phyloP scores from a whole-genome alignment of 2,888 invertebrate species.

The Chalcosyrphus nemorum region DNA sequence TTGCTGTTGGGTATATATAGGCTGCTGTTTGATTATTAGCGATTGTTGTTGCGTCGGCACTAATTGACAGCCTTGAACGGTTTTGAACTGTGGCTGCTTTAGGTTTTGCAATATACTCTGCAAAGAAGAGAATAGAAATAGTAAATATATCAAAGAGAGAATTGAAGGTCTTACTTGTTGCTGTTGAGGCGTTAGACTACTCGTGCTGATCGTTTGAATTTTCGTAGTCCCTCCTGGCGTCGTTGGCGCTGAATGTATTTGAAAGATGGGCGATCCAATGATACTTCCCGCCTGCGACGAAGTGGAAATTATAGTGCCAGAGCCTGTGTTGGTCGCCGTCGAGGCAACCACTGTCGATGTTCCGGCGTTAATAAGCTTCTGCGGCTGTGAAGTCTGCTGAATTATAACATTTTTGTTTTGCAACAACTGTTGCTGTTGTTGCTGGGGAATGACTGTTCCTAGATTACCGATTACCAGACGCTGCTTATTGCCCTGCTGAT shows the following conservation, averaged over 20 bases:
- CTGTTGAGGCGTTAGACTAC: slow-evolving; percentile 79
- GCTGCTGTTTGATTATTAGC: slow-evolving; percentile 71
- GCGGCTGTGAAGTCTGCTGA: slow-evolving; percentile 77
- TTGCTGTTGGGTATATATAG: slow-evolving; percentile 71
- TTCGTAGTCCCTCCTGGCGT: slow-evolving; percentile 74
- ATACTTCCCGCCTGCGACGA: slow-evolving; percentile 55
- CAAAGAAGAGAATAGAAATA: not conserved
- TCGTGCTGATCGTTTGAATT: slow-evolving; percentile 78
- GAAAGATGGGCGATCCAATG: slow-evolving; percentile 74
- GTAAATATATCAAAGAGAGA: not conserved
- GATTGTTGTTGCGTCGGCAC: slow-evolving; percentile 67
- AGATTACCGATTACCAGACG: slow-evolving; percentile 62
- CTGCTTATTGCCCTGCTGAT: slow-evolving; percentile 73
- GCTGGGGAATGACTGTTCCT: slow-evolving; percentile 58
- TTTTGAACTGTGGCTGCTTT: slow-evolving; percentile 79
- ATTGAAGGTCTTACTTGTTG: slow-evolving; percentile 76
- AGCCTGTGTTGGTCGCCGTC: slow-evolving; percentile 47
- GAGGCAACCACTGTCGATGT: slow-evolving; percentile 73
- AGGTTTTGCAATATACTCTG: slow-evolving; percentile 78
- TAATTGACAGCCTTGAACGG: slow-evolving; percentile 70
- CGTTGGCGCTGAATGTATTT: slow-evolving; percentile 74
- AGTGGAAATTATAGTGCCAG: slow-evolving; percentile 60
- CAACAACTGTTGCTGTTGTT: slow-evolving; percentile 61
- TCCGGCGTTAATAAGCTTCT: slow-evolving; percentile 73
- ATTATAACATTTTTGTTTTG: slow-evolving; percentile 74